Evolutionary conservation across 2,113 vertebrate genomes (phyloP).

Genomic region (Neolamprologus modestus): DNA sequence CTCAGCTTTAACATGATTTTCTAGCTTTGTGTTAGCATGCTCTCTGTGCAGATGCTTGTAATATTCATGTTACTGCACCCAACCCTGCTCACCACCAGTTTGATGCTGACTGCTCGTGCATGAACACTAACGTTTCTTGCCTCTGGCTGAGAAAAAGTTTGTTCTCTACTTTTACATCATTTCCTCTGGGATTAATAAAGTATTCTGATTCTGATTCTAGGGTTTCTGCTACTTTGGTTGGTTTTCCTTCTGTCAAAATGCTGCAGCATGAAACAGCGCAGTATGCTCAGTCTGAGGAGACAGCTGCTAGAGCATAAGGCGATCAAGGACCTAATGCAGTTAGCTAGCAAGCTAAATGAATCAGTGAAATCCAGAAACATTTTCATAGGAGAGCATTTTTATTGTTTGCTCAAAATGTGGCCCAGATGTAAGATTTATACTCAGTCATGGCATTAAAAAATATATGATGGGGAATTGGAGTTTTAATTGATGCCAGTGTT

Average conservation of each 20-base stretch:
- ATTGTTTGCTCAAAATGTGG: background rate
- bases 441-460: background rate
- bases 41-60: background rate
- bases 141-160: background rate
- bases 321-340: background rate
- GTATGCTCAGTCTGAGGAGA: background rate
- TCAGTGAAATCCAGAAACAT: background rate
- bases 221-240: background rate
- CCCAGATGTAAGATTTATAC: background rate
- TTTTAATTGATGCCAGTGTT: background rate
- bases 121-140: background rate
- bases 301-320: background rate
- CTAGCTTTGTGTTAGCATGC: background rate
- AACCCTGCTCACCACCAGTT: background rate
- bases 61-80: background rate
- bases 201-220: background rate
- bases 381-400: background rate
- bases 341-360: background rate
- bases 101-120: background rate
- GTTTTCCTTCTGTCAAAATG: background rate
- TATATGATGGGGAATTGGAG: background rate
- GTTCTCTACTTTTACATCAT: background rate
- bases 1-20: background rate
- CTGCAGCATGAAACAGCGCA: background rate
- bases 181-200: background rate